Evolutionary conservation across 2,113 vertebrate genomes (phyloP).

Genomic region (Neotoma lepida): DNA sequence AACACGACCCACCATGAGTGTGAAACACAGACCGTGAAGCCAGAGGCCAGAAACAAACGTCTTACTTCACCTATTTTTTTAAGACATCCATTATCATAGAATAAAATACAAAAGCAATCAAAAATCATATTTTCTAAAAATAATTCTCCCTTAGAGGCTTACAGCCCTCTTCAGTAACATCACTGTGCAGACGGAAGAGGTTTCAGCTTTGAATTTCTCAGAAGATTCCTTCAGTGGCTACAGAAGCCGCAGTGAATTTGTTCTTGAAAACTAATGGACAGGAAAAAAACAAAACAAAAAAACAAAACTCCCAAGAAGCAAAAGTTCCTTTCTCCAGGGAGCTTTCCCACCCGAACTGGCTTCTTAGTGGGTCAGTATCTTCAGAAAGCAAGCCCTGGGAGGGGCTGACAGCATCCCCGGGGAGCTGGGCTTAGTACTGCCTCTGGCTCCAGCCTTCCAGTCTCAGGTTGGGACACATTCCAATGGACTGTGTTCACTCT

Average conservation of each 20-base stretch:
- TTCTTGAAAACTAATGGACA: not conserved
- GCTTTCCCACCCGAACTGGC: not conserved
- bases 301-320: not conserved
- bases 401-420: not conserved
- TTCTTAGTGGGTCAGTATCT: not conserved
- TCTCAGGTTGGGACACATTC: conserved; percentile 48
- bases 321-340: not conserved
- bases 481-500: not conserved
- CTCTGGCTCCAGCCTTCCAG: not conserved
- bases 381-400: not conserved
- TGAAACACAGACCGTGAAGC: not conserved
- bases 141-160: conserved; percentile 4
- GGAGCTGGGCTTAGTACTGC: not conserved
- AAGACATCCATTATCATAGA: not conserved
- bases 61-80: not conserved
- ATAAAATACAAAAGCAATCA: conserved; percentile 71
- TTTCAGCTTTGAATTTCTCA: not conserved
- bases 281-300: not conserved
- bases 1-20: not conserved
- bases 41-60: not conserved
- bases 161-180: not conserved
- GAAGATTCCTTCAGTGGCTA: not conserved
- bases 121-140: conserved; percentile 61
- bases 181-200: not conserved
- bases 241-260: not conserved